A percentile compares a stretch with the other conserved stretches of the same genome.
Conservation (phyloP, 2,797 vertebrate species). For the Xenops minutus region DNA sequence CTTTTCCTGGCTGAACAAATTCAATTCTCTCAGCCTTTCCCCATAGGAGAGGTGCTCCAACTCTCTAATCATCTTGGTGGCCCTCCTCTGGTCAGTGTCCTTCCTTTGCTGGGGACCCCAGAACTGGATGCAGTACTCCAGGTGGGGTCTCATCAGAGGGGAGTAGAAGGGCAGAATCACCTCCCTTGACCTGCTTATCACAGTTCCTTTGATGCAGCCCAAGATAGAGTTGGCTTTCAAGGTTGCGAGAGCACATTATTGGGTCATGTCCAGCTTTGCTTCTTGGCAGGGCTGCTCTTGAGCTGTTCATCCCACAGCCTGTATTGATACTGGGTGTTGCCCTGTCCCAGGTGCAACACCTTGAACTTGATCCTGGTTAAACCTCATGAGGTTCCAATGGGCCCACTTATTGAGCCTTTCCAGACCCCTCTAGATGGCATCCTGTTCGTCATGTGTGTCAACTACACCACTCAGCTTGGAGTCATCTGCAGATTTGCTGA, state of each 20-base stretch:
- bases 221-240: neutral
- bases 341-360: neutral
- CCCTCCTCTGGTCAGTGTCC: neutral
- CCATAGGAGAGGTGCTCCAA: neutral
- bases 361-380: neutral
- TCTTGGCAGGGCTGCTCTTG: neutral
- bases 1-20: neutral
- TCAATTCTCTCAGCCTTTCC: neutral
- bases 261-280: neutral
- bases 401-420: neutral
- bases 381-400: neutral
- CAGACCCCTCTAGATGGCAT: neutral
- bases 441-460: neutral
- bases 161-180: neutral
- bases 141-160: neutral
- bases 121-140: neutral
- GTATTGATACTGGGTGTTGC: neutral
- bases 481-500: neutral
- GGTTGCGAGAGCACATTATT: neutral
- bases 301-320: neutral
- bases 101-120: neutral
- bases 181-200: accelerated
- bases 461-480: neutral
- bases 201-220: accelerated
- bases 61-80: neutral